Evolutionary conservation across 2,113 vertebrate genomes (phyloP), one percentile per base, ranked within the genome.

Genomic region (Megaleporinus macrocephalus): DNA sequence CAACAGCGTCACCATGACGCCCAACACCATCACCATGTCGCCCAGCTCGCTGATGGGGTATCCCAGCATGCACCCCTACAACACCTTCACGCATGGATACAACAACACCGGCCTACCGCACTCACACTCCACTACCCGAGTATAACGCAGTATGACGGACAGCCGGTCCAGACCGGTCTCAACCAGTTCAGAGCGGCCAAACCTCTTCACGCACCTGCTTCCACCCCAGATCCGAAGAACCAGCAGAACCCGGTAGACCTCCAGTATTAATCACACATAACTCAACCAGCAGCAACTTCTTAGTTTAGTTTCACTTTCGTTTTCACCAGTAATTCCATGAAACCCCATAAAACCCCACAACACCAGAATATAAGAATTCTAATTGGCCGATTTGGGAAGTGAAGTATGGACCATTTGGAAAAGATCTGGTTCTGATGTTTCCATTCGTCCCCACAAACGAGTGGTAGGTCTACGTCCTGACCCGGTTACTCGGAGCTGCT

Each of bases 61-160:
- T 85, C 97, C 98, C 93, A 97, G 96, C 87, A 93, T 99, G 95
- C 97, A 97, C 86, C 97, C 98, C 15, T 99, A 99, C 92, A 99
- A 97, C 91, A 98, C 98, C 87, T 99, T 99, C 88, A 96, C 97
- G 0, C 92, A 97, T 0, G 97, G 97, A 73, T 98, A 98, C 93
- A 98, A 96, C 92, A 97, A 96, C 83, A 95, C 97, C 0, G 97
- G 96, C 86, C 94, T 99, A 89, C 97, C 98, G 12, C 97, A 98
- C 90, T 98, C 98, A 93, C 98, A 98, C 93, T 99, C 98, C 65
- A 99, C 98, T 86, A 99, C 98, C 78, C 93, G 98, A 87, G 98
- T 99, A 96, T 99, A 99, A 93, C 94, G 85, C 53, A 55, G 20
- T 20, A 53, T 18, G 15, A 53, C 15, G 69, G 29, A 63, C 63